Evolutionary conservation across 2,888 invertebrate species (phyloP).

Genomic region (Agonopterix arenella): DNA sequence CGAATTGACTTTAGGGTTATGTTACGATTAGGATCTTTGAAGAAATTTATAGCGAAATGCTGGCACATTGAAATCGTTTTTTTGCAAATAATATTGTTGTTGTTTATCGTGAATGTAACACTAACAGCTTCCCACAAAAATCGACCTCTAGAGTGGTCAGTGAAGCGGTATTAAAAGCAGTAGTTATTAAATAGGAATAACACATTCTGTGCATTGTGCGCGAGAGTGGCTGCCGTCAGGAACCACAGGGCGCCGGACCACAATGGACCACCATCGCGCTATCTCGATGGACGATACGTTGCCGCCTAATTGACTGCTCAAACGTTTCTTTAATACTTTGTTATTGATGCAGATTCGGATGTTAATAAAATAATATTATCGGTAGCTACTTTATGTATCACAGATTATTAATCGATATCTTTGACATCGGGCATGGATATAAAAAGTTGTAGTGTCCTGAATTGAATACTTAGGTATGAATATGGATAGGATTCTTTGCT

Average conservation of each 20-base stretch:
- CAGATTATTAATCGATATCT: no score
- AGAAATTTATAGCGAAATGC: conserved; percentile 23
- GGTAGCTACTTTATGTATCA: conserved; percentile 4
- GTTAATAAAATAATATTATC: conserved; percentile 23
- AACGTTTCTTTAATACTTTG: conserved; percentile 68
- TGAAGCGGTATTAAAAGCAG: conserved; percentile 58
- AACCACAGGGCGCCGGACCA: conserved; percentile 53
- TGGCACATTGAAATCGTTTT: conserved; percentile 20
- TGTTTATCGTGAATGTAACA: conserved; percentile 4
- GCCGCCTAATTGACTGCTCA: conserved; percentile 74
- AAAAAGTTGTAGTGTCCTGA: no score
- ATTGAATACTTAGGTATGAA: no score
- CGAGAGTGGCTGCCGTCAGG: conserved; percentile 40
- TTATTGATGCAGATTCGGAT: conserved; percentile 45
- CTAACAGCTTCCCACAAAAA: conserved; percentile 61
- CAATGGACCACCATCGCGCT: conserved; percentile 73
- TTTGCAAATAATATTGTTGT: conserved; percentile 5
- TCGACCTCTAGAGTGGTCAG: conserved; percentile 52
- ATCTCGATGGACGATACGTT: conserved; percentile 72
- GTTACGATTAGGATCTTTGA: conserved; percentile 15
- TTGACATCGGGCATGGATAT: no score
- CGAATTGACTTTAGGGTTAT: conserved; percentile 19
- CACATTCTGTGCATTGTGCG: conserved; percentile 54
- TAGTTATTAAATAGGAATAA: conserved; percentile 67
- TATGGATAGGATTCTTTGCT: no score